A percentile compares a stretch with the other conserved stretches of the same genome.
Conservation (phyloP, 1,140 invertebrate species). For the Procambarus virginalis region DNA sequence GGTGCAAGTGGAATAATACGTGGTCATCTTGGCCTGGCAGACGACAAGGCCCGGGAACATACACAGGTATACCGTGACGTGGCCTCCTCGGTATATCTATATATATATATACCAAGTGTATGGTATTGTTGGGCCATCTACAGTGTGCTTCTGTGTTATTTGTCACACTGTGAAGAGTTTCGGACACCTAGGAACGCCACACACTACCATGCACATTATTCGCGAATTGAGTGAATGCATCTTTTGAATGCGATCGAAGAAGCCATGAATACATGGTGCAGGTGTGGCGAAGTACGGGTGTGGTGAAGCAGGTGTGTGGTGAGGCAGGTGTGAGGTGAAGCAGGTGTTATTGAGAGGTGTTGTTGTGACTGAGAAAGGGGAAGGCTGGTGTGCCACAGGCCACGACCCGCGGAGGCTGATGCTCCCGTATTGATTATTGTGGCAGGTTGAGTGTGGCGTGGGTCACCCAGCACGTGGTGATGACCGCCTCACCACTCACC, state of each 20-base stretch:
- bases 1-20: neutral
- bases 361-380: neutral
- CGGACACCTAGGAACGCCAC: neutral
- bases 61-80: neutral
- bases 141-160: too few species aligned
- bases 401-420: neutral
- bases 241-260: neutral
- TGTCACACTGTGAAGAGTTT: neutral
- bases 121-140: too few species aligned
- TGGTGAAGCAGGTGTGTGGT: neutral
- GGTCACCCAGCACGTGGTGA: neutral
- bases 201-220: neutral
- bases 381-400: neutral
- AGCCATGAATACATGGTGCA: neutral
- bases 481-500: too few species aligned
- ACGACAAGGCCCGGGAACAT: neutral
- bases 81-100: neutral
- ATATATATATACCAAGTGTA: neutral
- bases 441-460: conserved; percentile 19
- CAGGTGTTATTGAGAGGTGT: neutral
- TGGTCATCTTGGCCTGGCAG: neutral
- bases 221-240: neutral
- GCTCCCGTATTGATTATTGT: conserved; percentile 49
- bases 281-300: too few species aligned
- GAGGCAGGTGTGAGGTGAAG: neutral